Percentiles rank a stretch among this genome's conserved stretches.
Evolutionary conservation across 2,888 invertebrate species (phyloP).

Genomic region (Balanococcus diminutus): DNA sequence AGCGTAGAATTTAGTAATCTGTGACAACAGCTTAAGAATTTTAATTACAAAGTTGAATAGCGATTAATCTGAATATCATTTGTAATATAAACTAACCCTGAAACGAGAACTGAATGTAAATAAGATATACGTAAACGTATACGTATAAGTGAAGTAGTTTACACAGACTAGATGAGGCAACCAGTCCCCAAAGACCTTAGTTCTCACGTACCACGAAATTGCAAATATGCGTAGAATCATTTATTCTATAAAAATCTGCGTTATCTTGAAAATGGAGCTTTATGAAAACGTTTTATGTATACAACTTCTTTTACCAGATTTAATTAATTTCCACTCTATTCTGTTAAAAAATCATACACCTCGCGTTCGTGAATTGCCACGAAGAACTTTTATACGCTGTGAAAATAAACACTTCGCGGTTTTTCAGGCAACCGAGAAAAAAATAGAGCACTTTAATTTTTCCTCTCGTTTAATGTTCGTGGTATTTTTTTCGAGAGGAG

Average conservation of each 20-base stretch:
- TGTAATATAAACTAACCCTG: constrained; percentile 41
- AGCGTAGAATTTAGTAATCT: constrained; percentile 31
- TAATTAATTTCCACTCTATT: constrained; percentile 24
- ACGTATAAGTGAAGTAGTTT: not conserved
- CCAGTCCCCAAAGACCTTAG: constrained; percentile 14
- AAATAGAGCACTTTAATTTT: no score
- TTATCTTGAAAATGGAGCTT: constrained; percentile 10
- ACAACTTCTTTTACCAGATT: constrained; percentile 15
- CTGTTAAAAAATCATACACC: not conserved
- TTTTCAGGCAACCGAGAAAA: no score
- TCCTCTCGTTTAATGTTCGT: no score
- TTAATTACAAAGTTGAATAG: constrained; percentile 43
- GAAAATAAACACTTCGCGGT: constrained; percentile 37
- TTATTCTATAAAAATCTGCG: constrained; percentile 7
- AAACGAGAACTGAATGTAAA: constrained; percentile 39
- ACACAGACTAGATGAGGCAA: constrained; percentile 4
- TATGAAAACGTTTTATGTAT: constrained; percentile 24
- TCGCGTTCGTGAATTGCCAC: not conserved
- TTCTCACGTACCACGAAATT: constrained; percentile 27
- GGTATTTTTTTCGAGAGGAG: no score
- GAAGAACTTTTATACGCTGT: not conserved
- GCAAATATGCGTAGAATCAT: constrained; percentile 39
- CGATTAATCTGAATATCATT: constrained; percentile 44
- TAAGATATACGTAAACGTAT: not conserved
- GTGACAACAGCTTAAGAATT: constrained; percentile 43